These are phyloP conservation scores for Spheniscus humboldti DNA, from an alignment of 2,797 vertebrate species.

Conservation along the genomic window DNA sequence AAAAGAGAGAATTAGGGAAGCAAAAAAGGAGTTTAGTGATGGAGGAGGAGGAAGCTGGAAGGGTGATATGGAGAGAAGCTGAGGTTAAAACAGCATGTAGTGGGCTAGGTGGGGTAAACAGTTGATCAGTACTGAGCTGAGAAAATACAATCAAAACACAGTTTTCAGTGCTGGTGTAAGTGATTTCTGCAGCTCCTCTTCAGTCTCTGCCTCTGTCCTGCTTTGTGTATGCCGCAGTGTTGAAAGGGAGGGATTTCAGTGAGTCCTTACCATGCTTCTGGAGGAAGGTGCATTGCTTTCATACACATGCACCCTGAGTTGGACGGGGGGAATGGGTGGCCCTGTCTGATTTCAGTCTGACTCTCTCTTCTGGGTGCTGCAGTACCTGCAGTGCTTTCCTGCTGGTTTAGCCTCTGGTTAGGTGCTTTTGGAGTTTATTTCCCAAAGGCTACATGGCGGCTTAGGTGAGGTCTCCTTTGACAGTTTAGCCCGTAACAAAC, in stretches of 20 bases:
- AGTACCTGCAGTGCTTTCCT: neutral
- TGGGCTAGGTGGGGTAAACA: neutral
- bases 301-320: neutral
- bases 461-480: neutral
- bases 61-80: neutral
- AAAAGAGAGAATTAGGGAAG: neutral
- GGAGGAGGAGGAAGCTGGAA: neutral
- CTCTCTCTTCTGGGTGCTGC: neutral
- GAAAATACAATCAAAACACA: neutral
- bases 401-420: neutral
- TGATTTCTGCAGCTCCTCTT: neutral
- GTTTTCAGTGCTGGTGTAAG: neutral
- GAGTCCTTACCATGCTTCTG: neutral
- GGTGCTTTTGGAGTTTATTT: neutral
- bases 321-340: neutral
- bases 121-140: neutral
- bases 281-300: neutral
- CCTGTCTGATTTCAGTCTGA: neutral
- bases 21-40: neutral
- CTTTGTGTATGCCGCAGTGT: neutral
- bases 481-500: neutral
- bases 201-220: neutral
- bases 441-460: neutral
- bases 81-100: neutral
- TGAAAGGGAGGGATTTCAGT: neutral